Evolutionary conservation across 2,113 vertebrate genomes (phyloP).

Genomic region (Atlantisia rogersi): DNA sequence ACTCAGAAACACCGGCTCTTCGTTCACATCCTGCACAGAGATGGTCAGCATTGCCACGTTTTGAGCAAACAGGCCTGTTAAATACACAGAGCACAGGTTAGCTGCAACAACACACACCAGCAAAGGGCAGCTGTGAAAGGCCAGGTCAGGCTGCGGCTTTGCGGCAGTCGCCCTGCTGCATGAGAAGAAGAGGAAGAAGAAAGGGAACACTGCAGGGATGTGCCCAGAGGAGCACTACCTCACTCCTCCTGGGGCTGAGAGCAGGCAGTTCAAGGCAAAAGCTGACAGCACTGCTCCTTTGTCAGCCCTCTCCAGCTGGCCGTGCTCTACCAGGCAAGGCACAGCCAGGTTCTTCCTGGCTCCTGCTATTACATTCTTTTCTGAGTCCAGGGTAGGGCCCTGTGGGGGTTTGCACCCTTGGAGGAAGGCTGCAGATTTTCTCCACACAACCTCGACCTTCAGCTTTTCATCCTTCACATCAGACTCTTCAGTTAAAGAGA

Average conservation of each 20-base stretch:
- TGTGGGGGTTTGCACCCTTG: not conserved
- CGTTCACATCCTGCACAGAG: slow-evolving; percentile 67
- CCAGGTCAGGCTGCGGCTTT: not conserved
- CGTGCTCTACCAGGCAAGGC: not conserved
- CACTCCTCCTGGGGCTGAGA: not conserved
- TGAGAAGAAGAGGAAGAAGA: not conserved
- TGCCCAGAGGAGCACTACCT: not conserved
- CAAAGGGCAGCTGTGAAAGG: not conserved
- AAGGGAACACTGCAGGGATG: not conserved
- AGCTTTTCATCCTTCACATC: not conserved
- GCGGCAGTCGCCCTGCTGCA: not conserved
- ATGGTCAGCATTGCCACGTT: slow-evolving; percentile 20
- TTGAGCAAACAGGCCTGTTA: slow-evolving; percentile 8
- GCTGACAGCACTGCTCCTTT: not conserved
- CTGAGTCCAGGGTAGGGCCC: not conserved
- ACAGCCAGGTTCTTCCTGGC: not conserved
- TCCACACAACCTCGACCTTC: not conserved
- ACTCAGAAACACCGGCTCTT: slow-evolving; percentile 68
- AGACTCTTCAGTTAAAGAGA: not conserved
- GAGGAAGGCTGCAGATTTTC: not conserved
- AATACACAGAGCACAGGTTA: not conserved
- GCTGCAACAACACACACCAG: not conserved
- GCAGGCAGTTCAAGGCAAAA: not conserved
- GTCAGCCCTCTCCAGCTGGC: not conserved
- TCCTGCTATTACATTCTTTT: not conserved